A percentile compares a stretch with the other conserved stretches of the same genome.
These are phyloP conservation scores for Lasioglossum oenotherae DNA, from an alignment of 2,888 invertebrate genomes.

Conservation along the genomic window DNA sequence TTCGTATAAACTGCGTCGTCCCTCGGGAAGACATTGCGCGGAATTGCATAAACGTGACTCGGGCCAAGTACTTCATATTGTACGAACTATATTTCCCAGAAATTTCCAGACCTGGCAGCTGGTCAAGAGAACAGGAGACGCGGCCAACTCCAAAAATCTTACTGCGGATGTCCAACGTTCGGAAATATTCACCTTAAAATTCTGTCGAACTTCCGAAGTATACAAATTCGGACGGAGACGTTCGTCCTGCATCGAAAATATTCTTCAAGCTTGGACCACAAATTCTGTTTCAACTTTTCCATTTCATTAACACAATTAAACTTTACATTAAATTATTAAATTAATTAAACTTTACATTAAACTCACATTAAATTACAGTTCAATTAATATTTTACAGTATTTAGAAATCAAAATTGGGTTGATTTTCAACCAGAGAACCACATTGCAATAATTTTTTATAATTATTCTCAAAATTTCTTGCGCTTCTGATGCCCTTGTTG, in stretches of 20 bases:
- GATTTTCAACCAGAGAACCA: background rate
- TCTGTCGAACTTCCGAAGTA: background rate
- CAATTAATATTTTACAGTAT: background rate
- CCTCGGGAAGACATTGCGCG: background rate
- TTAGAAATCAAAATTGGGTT: background rate
- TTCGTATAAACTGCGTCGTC: background rate
- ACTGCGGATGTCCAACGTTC: no score
- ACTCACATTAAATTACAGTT: no score
- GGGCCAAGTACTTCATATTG: conserved; percentile 8
- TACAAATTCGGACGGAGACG: background rate
- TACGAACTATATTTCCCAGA: background rate
- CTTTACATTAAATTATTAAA: no score
- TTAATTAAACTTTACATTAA: no score
- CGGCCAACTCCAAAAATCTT: background rate
- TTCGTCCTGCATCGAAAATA: background rate
- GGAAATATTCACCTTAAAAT: background rate
- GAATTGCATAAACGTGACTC: conserved; percentile 9
- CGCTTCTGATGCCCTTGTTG: background rate
- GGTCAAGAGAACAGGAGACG: background rate
- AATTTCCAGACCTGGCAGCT: conserved; percentile 14
- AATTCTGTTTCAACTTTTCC: background rate
- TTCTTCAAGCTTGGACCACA: background rate
- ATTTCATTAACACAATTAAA: background rate
- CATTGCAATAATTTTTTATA: no score
- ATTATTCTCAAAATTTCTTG: background rate